Conservation (phyloP, 1,140 invertebrate species). For the Trigoniulus corallinus region DNA sequence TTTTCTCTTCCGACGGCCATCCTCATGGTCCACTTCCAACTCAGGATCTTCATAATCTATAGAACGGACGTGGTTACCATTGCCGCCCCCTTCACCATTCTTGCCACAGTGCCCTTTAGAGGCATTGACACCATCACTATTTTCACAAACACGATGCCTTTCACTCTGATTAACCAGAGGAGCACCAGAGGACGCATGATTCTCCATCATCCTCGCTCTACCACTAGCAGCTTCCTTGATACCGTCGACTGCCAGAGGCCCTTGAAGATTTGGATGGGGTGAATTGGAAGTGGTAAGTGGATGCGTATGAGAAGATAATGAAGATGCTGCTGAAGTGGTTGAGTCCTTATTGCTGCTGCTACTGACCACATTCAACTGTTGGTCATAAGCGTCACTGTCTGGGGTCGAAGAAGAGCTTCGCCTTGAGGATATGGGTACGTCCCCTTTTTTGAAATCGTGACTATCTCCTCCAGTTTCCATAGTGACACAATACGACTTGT, state of each 20-base stretch:
- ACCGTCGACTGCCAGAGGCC: not conserved
- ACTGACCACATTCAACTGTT: slow-evolving; percentile 7
- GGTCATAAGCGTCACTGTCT: not conserved
- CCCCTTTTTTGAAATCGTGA: not conserved
- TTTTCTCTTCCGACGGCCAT: slow-evolving; percentile 12
- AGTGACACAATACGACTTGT: slow-evolving; percentile 15
- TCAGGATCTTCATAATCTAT: slow-evolving; percentile 8
- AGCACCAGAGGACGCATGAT: not conserved
- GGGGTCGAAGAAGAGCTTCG: too few species aligned
- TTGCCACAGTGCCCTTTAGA: too few species aligned
- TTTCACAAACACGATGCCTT: too few species aligned
- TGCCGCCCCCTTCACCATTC: not conserved
- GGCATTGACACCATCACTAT: not conserved
- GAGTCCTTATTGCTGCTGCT: not conserved
- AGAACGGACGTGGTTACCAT: not conserved
- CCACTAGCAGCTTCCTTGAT: not conserved
- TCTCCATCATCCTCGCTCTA: not conserved
- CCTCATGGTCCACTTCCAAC: slow-evolving; percentile 10
- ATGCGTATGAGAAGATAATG: too few species aligned
- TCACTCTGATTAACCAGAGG: too few species aligned
- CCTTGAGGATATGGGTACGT: too few species aligned
- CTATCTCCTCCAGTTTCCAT: slow-evolving; percentile 14
- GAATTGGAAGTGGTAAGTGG: not conserved
- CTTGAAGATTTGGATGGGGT: not conserved
- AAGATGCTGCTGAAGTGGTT: too few species aligned